Evolutionary conservation across 2,113 vertebrate genomes (phyloP), one percentile per base, ranked within the genome.

Genomic region (Aviceda subcristata): DNA sequence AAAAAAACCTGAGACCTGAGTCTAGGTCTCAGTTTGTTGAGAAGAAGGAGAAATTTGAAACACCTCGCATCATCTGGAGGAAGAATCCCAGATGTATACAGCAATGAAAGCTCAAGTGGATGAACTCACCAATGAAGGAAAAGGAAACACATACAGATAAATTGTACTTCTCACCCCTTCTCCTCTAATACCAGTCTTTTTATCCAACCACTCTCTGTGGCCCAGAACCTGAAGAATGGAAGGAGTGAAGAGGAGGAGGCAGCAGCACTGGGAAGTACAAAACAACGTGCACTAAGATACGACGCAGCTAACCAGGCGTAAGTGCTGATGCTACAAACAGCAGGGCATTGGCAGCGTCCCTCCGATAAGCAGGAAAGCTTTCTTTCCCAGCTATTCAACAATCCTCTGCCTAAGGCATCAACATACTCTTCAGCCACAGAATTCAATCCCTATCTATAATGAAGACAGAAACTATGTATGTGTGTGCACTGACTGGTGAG

Each of bases 381-480:
- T 80, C 80, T 84, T 94, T 69, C 63, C 82, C 46, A 96, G 88
- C 86, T 91, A 62, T 80, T 96, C 5, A 5, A 73, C 86, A 94
- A 71, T 55, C 76, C 73, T 80, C 56, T 92, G 83, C 91, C 92
- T 95, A 95, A 95, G 91, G 95, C 76, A 92, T 91, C 91, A 95
- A 94, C 68, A 94, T 71, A 63, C 79, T 89, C 64, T 89, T 92
- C 86, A 88, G 84, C 30, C 39, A 68, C 45, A 95, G 85, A 95
- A 95, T 88, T 94, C 75, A 91, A 75, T 76, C 66, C 51, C 69
- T 87, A 64, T 72, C 84, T 81, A 78, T 79, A 94, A 79, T 38
- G 66, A 96, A 94, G 80, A 87, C 73, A 90, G 85, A 88, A 92
- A 14, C 68, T 60, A 74, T 12, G 36, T 20, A 88, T 24, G 17